Base-by-base conservation (phyloP, 2,888 invertebrate genomes). In the Harpagoxenus sublaevis region DNA sequence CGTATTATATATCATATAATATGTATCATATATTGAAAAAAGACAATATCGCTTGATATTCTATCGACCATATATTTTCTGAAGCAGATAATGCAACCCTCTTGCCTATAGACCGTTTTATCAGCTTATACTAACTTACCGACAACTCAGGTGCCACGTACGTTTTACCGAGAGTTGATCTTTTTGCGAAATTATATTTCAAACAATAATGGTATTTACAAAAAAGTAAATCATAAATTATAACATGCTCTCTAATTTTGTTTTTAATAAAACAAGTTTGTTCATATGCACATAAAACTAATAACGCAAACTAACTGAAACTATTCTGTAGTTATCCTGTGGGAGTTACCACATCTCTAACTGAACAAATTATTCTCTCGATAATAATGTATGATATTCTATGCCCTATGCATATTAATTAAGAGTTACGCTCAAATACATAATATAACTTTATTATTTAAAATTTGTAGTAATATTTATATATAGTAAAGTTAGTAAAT, bases 121-220 rank as follows among this genome's bases (percentile, higher is more conserved):
- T 74, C 84, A 66, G 15, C 82, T 45, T 28, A 15, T 66, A 66
- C 83, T 83, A 71, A 83, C 73, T 84, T 84, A 84, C 73, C 84
- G 83, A 74, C 71, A 48, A 66, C 62, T 51, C 63, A 45, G 15
- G 45, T 65, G 2, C 18, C 6, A 48, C 1, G 9, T 77, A 48
- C 39, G n/a, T 51, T 81, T 23, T 74, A 74, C 51, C 62, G 39
- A 74, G 39, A 51, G 77, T 31, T 77, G 75, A 75, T 75, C 62
- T 51, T 60, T 60, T 48, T 31, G 10, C 18, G 5, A 55, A 31
- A 57, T 28, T 68, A 9, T 35, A 31, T 15, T 68, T 70, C 8
- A 1, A n/a, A 70, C 39, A 51, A 55, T 12, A 60, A 57, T 35
- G 1, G 23, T 65, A 23, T 70, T 55, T 42, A 53, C 4, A 48